Conservation (phyloP, 1,140 invertebrate genomes). For the Bombus turneri region DNA sequence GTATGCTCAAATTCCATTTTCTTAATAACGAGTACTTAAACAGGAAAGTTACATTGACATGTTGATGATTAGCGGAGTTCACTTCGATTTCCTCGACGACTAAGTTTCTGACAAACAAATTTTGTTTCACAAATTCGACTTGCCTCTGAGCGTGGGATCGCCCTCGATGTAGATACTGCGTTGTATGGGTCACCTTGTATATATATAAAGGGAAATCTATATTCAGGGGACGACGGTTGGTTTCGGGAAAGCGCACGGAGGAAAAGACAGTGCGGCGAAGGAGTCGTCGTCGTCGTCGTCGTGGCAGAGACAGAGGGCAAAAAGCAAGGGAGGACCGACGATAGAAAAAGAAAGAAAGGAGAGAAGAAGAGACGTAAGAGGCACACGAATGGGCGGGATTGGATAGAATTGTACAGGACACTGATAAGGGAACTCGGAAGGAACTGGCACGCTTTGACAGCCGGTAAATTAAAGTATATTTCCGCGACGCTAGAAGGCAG, state of each 20-base stretch:
- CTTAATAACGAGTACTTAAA: too few species aligned
- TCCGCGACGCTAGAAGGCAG: slow-evolving; percentile 65
- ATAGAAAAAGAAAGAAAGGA: slow-evolving; percentile 6
- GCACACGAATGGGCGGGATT: not conserved
- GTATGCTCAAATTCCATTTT: too few species aligned
- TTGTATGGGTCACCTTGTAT: not conserved
- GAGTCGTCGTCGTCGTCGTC: not conserved
- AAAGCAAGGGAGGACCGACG: not conserved
- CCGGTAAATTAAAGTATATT: slow-evolving; percentile 70
- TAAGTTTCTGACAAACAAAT: too few species aligned
- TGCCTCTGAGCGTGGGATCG: too few species aligned
- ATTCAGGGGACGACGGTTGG: slow-evolving; percentile 4
- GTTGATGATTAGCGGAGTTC: too few species aligned
- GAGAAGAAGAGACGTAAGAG: not conserved
- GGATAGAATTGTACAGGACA: slow-evolving; percentile 43
- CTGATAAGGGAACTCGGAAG: slow-evolving; percentile 64
- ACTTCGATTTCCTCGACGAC: too few species aligned
- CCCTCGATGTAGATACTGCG: not conserved
- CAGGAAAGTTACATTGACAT: too few species aligned
- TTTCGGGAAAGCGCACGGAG: slow-evolving; percentile 33
- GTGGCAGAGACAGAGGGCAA: not conserved
- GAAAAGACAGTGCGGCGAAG: slow-evolving; percentile 14
- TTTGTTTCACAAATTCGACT: too few species aligned
- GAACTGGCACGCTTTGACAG: slow-evolving; percentile 68
- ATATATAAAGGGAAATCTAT: slow-evolving; percentile 25